Conservation (phyloP, 2,888 invertebrate species). For the Physocephala rufipes region DNA sequence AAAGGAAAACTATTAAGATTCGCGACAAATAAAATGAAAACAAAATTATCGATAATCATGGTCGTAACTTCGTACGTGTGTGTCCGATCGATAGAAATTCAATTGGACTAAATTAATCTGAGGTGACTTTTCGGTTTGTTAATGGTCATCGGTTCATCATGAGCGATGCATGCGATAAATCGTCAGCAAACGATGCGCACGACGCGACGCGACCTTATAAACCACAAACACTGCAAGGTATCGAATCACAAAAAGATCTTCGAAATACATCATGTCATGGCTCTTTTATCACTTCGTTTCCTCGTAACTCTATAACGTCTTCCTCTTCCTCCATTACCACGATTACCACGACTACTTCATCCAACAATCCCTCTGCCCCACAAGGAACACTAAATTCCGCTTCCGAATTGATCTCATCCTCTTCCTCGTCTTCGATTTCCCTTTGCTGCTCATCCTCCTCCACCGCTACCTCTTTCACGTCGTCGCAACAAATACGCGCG, state of each 20-base stretch:
- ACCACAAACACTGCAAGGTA: conserved; percentile 56
- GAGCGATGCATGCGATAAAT: conserved; percentile 36
- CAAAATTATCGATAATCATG: conserved; percentile 49
- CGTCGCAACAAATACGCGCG: conserved; percentile 52
- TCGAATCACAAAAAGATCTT: conserved; percentile 46
- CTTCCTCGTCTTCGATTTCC: neutral
- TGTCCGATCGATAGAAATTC: neutral
- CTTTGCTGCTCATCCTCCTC: neutral
- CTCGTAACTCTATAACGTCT: too few species aligned
- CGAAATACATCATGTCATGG: conserved; percentile 19
- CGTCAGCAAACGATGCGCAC: neutral
- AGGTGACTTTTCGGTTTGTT: neutral
- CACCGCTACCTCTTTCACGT: conserved; percentile 27
- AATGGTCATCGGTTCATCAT: conserved; percentile 8
- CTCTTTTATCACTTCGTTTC: neutral
- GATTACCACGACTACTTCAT: too few species aligned
- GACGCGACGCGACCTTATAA: conserved; percentile 54
- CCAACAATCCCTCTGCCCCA: neutral
- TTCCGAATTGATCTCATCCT: neutral
- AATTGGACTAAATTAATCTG: neutral
- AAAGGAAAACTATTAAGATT: conserved; percentile 19
- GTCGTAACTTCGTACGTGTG: too few species aligned
- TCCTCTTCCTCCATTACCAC: too few species aligned
- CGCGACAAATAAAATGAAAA: conserved; percentile 53
- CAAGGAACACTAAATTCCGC: neutral